Conservation (phyloP, 1,140 invertebrate species). For the Halictus rubicundus region DNA sequence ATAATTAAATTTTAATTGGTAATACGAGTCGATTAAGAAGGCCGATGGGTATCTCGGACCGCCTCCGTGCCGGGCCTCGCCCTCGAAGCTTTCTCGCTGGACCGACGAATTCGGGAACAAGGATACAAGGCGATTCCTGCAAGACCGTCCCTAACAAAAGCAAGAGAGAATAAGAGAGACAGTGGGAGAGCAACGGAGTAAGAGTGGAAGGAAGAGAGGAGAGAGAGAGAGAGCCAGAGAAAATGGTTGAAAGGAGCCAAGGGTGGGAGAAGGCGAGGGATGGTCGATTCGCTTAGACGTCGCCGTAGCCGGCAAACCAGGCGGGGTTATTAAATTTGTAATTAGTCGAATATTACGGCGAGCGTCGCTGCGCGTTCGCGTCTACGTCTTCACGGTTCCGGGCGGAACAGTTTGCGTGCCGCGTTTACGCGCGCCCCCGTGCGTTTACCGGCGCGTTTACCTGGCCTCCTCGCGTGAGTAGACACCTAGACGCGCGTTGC, state of each 20-base stretch:
- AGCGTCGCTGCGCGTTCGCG: constrained; percentile 54
- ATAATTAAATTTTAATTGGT: constrained; percentile 77
- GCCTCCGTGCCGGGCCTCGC: constrained; percentile 37
- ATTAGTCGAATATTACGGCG: constrained; percentile 74
- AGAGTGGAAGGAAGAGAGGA: constrained; percentile 5
- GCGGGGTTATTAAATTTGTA: constrained; percentile 74
- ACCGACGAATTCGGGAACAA: neutral
- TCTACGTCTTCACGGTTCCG: constrained; percentile 33
- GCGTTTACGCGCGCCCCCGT: constrained; percentile 28
- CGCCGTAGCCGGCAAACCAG: constrained; percentile 61
- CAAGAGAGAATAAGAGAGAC: neutral
- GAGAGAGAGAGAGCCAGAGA: neutral
- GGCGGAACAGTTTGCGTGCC: constrained; percentile 19
- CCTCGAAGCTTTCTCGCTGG: constrained; percentile 2
- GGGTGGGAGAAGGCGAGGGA: neutral
- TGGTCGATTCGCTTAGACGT: constrained; percentile 63
- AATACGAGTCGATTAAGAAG: constrained; percentile 74
- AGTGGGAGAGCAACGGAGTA: neutral
- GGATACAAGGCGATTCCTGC: neutral
- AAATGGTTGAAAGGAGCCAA: neutral
- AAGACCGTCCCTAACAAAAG: constrained; percentile 6
- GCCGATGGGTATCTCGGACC: constrained; percentile 54
- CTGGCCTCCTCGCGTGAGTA: constrained; percentile 11
- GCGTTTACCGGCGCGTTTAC: constrained; percentile 26
- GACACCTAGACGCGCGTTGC: constrained; percentile 29